Conservation (phyloP, 1,140 invertebrate genomes). For the Cephus cinctus region DNA sequence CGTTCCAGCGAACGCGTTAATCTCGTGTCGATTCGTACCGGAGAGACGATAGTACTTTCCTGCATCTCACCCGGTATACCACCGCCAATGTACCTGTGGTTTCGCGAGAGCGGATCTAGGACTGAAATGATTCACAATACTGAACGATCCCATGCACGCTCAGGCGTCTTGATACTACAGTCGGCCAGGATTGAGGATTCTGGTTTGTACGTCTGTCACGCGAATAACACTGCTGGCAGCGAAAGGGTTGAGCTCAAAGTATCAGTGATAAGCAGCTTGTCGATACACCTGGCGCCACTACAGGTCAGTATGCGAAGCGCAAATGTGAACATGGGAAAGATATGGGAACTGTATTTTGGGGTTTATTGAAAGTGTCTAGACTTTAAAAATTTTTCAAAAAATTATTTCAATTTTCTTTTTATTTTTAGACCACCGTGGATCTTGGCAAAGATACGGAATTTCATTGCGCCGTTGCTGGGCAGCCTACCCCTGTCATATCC, state of each 20-base stretch:
- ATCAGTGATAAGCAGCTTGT: conserved; percentile 60
- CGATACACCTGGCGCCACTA: conserved; percentile 50
- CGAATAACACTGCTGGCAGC: conserved; percentile 83
- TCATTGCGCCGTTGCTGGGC: conserved; percentile 82
- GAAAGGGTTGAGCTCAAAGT: conserved; percentile 81
- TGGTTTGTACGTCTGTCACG: conserved; percentile 81
- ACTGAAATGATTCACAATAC: conserved; percentile 48
- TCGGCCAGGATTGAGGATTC: conserved; percentile 72
- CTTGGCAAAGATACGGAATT: conserved; percentile 79
- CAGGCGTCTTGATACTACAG: conserved; percentile 64
- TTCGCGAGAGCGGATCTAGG: conserved; percentile 48
- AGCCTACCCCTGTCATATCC: conserved; percentile 74
- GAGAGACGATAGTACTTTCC: conserved; percentile 55
- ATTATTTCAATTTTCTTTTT: too few relatives aligned
- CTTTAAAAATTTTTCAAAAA: too few relatives aligned
- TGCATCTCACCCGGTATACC: conserved; percentile 59
- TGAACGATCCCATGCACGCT: conserved; percentile 55
- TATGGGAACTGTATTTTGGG: too few relatives aligned
- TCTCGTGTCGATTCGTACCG: conserved; percentile 53
- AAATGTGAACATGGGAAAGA: too few relatives aligned
- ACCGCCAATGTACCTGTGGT: conserved; percentile 57
- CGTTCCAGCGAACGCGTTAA: conserved; percentile 54
- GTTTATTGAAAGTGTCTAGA: too few relatives aligned
- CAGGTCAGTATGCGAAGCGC: conserved; percentile 62
- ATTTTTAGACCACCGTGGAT: conserved; percentile 65